A percentile compares a stretch with the other conserved stretches of the same genome.
These are phyloP conservation scores for Pocillopora grandis DNA, from an alignment of 92 coral and sea anemone genomes.

Conservation along the genomic window DNA sequence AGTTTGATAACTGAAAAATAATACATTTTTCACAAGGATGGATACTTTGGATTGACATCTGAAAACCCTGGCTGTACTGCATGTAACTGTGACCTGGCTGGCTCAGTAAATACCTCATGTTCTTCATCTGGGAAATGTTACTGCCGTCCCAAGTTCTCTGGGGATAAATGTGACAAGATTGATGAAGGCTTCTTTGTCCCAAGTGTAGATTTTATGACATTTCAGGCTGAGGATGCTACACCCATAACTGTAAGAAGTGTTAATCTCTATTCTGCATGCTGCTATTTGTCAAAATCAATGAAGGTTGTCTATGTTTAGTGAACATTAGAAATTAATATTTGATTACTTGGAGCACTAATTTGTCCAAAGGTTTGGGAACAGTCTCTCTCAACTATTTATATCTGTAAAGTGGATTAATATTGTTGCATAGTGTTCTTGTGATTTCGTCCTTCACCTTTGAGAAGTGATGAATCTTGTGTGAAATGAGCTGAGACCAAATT, in stretches of 20 bases:
- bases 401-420: too few species aligned
- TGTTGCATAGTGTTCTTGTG: too few species aligned
- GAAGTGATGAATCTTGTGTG: too few species aligned
- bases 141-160: constrained; percentile 84
- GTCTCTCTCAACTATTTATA: too few species aligned
- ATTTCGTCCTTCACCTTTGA: too few species aligned
- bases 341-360: too few species aligned
- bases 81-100: constrained; percentile 78
- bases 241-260: constrained; percentile 56
- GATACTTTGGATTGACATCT: constrained; percentile 74
- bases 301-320: too few species aligned
- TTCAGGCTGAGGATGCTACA: constrained; percentile 70
- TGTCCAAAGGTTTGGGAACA: too few species aligned
- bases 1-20: background rate
- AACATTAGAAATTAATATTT: too few species aligned
- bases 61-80: constrained; percentile 74
- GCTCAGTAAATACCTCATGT: constrained; percentile 78
- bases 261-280: too few species aligned
- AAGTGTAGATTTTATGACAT: constrained; percentile 72
- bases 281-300: too few species aligned
- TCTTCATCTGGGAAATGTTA: constrained; percentile 70
- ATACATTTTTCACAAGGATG: constrained; percentile 57
- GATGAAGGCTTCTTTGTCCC: constrained; percentile 74
- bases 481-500: too few species aligned
- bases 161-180: constrained; percentile 68